Base-by-base conservation (phyloP, 2,888 invertebrate species). In the Diplolepis rosae region DNA sequence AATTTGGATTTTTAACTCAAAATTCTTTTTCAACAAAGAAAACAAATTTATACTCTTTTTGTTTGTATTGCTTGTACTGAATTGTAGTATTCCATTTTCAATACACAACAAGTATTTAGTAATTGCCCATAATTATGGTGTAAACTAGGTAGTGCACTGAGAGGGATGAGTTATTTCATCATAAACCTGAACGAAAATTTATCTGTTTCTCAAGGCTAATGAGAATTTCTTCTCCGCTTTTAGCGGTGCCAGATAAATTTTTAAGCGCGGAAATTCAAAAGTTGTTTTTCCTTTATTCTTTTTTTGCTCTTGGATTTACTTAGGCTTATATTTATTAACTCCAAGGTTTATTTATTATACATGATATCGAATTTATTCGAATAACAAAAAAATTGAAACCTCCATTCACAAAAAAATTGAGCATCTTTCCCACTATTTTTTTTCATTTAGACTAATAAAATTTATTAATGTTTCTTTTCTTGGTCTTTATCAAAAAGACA, bases 41-140 rank as follows among this genome's bases (percentile, higher is more conserved):
- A n/a, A n/a, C n/a, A n/a, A n/a, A n/a, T n/a, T n/a, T n/a, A n/a
- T n/a, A n/a, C n/a, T n/a, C n/a, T n/a, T n/a, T n/a, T n/a, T n/a
- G n/a, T n/a, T n/a, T n/a, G n/a, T n/a, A n/a, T n/a, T n/a, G n/a
- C n/a, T n/a, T n/a, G 9, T 32, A 18, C n/a, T n/a, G 35, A 7
- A 18, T 18, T 18, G 22, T 35, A 24, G 15, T 24, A 61, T 61
- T 35, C 39, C 35, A 61, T 61, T 61, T 61, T 61, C 61, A 61
- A 39, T 61, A 39, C 39, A 61, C 24, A 61, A 39, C 13, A 39
- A 39, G 39, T 39, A 35, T 22, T 35, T 61, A 35, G 61, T 61
- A 61, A 61, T 61, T 61, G 61, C 39, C 61, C 61, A 61, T 61
- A 61, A 61, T 61, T 61, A 61, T 24, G 35, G 61, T 39, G 61